A percentile compares a stretch with the other conserved stretches of the same genome.
Conservation (phyloP, 2,888 invertebrate genomes). For the Deroplatys truncata region DNA sequence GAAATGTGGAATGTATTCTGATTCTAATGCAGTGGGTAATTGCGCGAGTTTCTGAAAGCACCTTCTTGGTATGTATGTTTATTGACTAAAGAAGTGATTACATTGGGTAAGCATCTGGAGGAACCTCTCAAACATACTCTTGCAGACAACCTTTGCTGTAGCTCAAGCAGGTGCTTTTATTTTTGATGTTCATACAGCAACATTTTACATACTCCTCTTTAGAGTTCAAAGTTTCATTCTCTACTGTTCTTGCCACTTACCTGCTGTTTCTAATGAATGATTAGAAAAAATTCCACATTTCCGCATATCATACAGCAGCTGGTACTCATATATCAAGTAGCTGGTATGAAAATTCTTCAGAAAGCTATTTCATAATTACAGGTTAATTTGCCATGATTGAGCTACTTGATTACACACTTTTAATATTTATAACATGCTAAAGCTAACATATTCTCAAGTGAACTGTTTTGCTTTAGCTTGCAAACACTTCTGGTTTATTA, state of each 20-base stretch:
- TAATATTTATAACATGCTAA: neutral
- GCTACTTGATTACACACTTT: neutral
- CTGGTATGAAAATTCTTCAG: neutral
- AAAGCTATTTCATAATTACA: neutral
- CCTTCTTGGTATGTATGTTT: neutral
- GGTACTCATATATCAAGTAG: neutral
- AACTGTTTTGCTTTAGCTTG: neutral
- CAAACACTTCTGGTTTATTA: neutral
- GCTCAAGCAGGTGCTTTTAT: too few species aligned
- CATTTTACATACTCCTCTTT: too few species aligned
- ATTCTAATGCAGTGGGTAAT: neutral
- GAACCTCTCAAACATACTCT: too few species aligned
- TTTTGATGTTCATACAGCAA: too few species aligned
- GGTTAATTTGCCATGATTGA: neutral
- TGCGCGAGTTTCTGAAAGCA: neutral
- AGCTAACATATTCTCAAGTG: neutral
- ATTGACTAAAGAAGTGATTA: too few species aligned
- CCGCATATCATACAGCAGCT: neutral
- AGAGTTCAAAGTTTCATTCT: neutral
- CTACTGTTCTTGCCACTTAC: neutral
- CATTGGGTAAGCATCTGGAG: too few species aligned
- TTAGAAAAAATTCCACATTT: neutral
- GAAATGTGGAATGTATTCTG: neutral
- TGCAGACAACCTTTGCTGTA: too few species aligned
- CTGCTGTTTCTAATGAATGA: neutral